A percentile compares a stretch with the other conserved stretches of the same genome.
These are phyloP conservation scores for Corythaixoides concolor DNA, from an alignment of 2,113 vertebrate genomes.

Conservation along the genomic window DNA sequence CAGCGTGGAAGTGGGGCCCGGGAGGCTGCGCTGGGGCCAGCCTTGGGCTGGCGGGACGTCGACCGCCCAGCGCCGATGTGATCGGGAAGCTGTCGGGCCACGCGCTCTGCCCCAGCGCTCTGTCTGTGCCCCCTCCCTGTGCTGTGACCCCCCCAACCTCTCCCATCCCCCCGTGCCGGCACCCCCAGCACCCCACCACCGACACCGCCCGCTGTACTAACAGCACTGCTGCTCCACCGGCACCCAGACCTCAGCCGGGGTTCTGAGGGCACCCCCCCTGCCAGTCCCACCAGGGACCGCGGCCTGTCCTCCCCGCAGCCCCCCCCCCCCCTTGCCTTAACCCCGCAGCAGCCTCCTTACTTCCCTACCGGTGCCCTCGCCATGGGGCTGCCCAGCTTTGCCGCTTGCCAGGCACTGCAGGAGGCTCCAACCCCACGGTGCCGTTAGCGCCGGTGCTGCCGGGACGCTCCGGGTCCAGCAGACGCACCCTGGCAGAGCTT, in stretches of 20 bases:
- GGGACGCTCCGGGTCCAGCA: not conserved
- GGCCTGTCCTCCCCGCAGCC: not conserved
- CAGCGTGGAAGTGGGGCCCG: not conserved
- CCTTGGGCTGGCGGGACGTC: not conserved
- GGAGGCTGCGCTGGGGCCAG: not conserved
- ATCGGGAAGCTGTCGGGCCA: not conserved
- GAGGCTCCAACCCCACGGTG: not conserved
- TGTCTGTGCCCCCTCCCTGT: not conserved
- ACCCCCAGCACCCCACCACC: not conserved
- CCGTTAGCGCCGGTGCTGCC: fast-evolving
- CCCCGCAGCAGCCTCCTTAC: not conserved
- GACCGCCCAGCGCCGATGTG: not conserved
- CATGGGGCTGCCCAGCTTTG: not conserved
- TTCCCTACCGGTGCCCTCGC: fast-evolving
- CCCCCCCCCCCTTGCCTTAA: not conserved
- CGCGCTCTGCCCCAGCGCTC: not conserved
- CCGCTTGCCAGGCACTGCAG: not conserved
- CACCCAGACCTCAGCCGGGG: not conserved
- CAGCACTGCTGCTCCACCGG: not conserved
- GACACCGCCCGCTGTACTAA: not conserved
- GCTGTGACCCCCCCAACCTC: not conserved
- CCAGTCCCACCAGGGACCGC: not conserved
- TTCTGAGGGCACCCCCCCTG: not conserved
- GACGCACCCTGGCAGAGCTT: not conserved
- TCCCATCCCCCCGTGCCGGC: not conserved